Evolutionary conservation across 2,113 vertebrate genomes (phyloP), one percentile per base, ranked within the genome.

Genomic region (Ciconia boyciana): DNA sequence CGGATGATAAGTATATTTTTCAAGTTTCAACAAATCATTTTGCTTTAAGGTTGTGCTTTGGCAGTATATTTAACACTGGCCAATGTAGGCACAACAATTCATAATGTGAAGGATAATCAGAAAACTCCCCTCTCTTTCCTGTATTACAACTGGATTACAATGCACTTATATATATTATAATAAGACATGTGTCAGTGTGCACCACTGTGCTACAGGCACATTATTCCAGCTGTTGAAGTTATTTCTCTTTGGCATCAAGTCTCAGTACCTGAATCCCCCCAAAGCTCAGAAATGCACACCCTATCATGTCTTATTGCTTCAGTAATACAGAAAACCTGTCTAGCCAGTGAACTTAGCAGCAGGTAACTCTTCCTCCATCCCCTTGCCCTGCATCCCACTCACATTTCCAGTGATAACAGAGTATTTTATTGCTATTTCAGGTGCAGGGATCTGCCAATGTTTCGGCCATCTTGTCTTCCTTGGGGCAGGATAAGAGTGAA

Each of bases 391-490:
- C 48, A 95, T 96, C 92, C 88, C 69, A 72, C 61, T 91, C 89
- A 82, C 80, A 7, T 54, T 89, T 71, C 48, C 71, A 71, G 93
- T 82, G 94, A 95, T 94, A 98, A 92, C 80, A 87, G 93, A 83
- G 54, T 58, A 96, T 96, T 97, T 97, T 97, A 95, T 88, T 96
- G 81, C 87, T 84, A 94, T 95, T 94, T 86, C 83, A 98, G 91
- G 80, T 83, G 76, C 83, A 97, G 64, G 72, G 95, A 95, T 71
- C 89, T 95, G 92, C 84, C n/a, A 57, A 8, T 61, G 31, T 91
- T 97, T 95, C 93, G 95, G 82, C 83, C 95, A 96, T 93, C 88
- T 96, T 95, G 87, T 85, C 79, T 96, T 97, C 75, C 83, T 91
- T 86, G 20, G 93, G 91, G 93, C 93, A 84, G 64, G 55, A 55